A percentile compares a stretch with the other conserved stretches of the same genome.
Evolutionary conservation across 2,113 vertebrate species (phyloP).

Genomic region (Atractosteus spatula): DNA sequence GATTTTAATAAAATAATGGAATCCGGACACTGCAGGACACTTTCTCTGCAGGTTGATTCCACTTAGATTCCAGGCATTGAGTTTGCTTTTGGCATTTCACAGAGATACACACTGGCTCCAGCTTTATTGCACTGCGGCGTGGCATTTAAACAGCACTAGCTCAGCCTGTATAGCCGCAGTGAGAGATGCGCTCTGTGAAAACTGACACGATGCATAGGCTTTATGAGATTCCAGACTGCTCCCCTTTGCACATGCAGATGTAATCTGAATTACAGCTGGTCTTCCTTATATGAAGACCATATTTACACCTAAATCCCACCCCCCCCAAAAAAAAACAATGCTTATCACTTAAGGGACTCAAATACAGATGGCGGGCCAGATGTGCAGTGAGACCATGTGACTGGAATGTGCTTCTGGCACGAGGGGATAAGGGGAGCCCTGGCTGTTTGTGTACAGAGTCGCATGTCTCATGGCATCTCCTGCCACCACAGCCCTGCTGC

Average conservation of each 20-base stretch:
- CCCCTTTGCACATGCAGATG: neutral
- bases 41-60: too few species aligned
- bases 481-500: constrained; percentile 64
- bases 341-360: constrained; percentile 61
- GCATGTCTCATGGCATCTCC: constrained; percentile 52
- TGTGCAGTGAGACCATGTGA: constrained; percentile 65
- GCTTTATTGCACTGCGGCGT: too few species aligned
- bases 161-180: too few species aligned
- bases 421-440: constrained; percentile 34
- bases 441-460: constrained; percentile 1
- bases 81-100: too few species aligned
- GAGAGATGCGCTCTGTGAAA: too few species aligned
- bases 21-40: too few species aligned
- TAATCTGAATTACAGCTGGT: constrained; percentile 58
- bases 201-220: too few species aligned
- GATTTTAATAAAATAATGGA: too few species aligned
- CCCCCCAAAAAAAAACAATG: constrained; percentile 58
- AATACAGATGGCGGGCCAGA: constrained; percentile 69
- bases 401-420: constrained; percentile 12
- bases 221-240: too few species aligned
- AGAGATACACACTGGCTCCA: too few species aligned
- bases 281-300: constrained; percentile 55
- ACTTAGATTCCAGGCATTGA: too few species aligned
- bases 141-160: too few species aligned
- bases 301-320: constrained; percentile 60